Evolutionary conservation across 2,888 invertebrate genomes (phyloP).

Genomic region (Salpingus planirostris): DNA sequence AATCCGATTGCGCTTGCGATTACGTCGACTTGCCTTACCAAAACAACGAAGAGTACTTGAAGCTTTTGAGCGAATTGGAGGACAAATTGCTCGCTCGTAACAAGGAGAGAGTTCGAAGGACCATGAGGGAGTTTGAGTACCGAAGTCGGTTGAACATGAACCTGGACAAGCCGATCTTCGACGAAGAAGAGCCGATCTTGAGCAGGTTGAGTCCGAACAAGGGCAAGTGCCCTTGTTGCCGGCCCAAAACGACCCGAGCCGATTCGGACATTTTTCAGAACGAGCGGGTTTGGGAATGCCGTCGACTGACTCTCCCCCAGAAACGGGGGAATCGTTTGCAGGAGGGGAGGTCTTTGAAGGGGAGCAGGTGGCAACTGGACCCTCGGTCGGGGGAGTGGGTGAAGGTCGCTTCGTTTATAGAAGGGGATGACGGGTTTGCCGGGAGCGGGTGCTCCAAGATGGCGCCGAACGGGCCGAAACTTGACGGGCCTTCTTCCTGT

Average conservation of each 20-base stretch:
- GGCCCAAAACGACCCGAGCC: conserved; percentile 2
- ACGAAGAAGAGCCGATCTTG: conserved; percentile 4
- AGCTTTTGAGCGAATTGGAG: conserved; percentile 36
- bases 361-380: conserved; percentile 18
- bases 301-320: too few relatives aligned
- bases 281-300: conserved; percentile 7
- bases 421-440: too few relatives aligned
- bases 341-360: conserved; percentile 12
- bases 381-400: conserved; percentile 18
- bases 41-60: conserved; percentile 34
- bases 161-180: conserved; percentile 30
- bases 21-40: conserved; percentile 34
- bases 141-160: conserved; percentile 34
- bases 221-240: conserved; percentile 3
- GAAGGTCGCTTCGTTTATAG: too few relatives aligned
- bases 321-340: too few relatives aligned
- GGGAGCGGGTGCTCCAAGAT: too few relatives aligned
- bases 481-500: too few relatives aligned
- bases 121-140: conserved; percentile 36
- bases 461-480: too few relatives aligned
- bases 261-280: conserved; percentile 12
- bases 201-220: conserved; percentile 2
- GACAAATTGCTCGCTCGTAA: conserved; percentile 36
- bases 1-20: conserved; percentile 14
- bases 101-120: conserved; percentile 32